Percentiles rank a stretch among this genome's conserved stretches.
Evolutionary conservation across 2,113 vertebrate species (phyloP).

Genomic region (Salvelinus fontinalis): DNA sequence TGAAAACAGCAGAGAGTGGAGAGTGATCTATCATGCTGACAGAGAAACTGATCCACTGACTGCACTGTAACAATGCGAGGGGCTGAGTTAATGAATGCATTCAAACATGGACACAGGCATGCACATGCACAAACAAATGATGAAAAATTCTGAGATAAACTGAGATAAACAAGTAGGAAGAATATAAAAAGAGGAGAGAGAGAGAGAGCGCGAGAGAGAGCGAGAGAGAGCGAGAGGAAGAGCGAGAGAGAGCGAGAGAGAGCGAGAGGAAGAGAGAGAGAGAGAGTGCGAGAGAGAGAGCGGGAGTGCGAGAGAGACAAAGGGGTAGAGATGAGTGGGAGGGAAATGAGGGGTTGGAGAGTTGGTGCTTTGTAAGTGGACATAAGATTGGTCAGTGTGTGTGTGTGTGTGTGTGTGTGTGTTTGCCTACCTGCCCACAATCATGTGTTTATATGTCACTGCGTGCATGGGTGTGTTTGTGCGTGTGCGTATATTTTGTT

Average conservation of each 20-base stretch:
- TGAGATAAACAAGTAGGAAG: background rate
- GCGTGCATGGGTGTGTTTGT: background rate
- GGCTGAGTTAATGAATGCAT: background rate
- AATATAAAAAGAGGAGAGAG: background rate
- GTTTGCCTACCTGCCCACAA: too few relatives aligned
- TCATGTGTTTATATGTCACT: background rate
- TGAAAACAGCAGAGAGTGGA: constrained; percentile 25
- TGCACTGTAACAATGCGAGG: background rate
- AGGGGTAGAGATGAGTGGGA: background rate
- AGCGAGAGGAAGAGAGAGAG: too few relatives aligned
- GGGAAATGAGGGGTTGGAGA: background rate
- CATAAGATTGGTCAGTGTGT: too few relatives aligned
- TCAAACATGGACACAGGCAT: background rate
- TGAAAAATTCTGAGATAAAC: background rate
- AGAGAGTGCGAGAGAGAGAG: too few relatives aligned
- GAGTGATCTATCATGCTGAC: constrained; percentile 48
- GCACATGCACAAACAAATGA: background rate
- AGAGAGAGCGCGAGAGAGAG: too few relatives aligned
- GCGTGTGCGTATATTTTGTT: background rate
- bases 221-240: too few relatives aligned
- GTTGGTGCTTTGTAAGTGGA: background rate
- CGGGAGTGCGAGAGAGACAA: too few relatives aligned
- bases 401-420: too few relatives aligned
- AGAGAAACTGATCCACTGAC: constrained; percentile 1
- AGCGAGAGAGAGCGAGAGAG: too few relatives aligned